Evolutionary conservation across 2,797 vertebrate genomes (phyloP), one percentile per base, ranked within the genome.

Genomic region (Gymnothorax javanicus): DNA sequence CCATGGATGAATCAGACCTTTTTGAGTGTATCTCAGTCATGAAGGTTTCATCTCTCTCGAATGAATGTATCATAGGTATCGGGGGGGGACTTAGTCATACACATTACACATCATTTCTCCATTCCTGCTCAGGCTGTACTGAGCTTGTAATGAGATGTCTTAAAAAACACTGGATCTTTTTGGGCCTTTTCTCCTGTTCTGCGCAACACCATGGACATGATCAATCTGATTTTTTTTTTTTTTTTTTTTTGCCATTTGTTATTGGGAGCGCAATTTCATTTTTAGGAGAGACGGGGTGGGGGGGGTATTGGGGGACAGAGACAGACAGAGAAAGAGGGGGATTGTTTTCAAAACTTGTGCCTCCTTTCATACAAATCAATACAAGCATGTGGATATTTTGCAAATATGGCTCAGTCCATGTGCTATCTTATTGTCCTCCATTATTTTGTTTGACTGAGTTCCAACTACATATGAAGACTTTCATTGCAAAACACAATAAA

Each of bases 301-400:
- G 67, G 23, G 54, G 27, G 17, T 12, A 73, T 11, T 27, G 69
- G 59, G 60, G 20, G 69, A 12, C 1, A 6, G 54, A 50, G 17
- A 62, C 9, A 71, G 62, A 85, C 50, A 56, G 11, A 84, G 17
- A 77, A 43, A 20, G 73, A 71, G 25, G 33, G 27, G 50, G 54
- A 71, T 85, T 85, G 64, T 85, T 85, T 85, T 77, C 13, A n/a
- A 85, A 85, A 58, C 23, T 23, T 73, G 69, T 59, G n/a, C 57
- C 54, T 12, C 15, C 17, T 73, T 77, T 85, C 52, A 85, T 43
- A n/a, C n/a, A n/a, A 85, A 85, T 75, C 54, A 33, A 85, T 77
- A 77, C 52, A 85, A 77, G 77, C 27, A 43, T 43, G 33, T 43
- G 33, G 33, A 43, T 43, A 59, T 7, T 58, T 85, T 77, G 27